Conservation (phyloP, 2,797 vertebrate genomes). For the Ataeniobius toweri region DNA sequence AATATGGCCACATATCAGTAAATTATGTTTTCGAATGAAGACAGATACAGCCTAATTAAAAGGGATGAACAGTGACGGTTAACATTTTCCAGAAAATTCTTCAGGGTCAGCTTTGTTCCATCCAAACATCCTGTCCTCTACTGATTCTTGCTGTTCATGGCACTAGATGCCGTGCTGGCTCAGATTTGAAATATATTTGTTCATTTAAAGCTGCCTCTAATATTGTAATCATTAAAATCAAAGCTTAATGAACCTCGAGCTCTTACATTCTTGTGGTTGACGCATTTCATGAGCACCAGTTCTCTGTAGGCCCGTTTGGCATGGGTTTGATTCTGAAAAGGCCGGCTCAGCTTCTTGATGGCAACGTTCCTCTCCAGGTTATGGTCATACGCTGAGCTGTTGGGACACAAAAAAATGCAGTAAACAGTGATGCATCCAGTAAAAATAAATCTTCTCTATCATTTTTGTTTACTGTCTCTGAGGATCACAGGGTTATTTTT, state of each 20-base stretch:
- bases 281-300: conserved; percentile 98
- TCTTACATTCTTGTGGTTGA: conserved; percentile 99
- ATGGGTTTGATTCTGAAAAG: conserved; percentile 98
- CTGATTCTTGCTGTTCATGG: background rate
- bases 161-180: background rate
- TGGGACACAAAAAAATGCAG: background rate
- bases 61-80: background rate
- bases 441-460: no score
- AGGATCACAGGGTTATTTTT: no score
- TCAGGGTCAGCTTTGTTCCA: background rate
- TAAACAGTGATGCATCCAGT: background rate
- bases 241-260: background rate
- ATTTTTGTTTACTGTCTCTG: no score
- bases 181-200: background rate
- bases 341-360: conserved; percentile 97
- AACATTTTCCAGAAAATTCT: conserved; percentile 11
- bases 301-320: conserved; percentile 97
- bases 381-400: conserved; percentile 95
- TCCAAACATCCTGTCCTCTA: conserved; percentile 1
- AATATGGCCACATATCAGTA: conserved; percentile 9
- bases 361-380: conserved; percentile 96
- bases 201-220: background rate
- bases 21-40: conserved; percentile 5
- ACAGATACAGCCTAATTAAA: conserved; percentile 9
- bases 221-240: no score